These are phyloP conservation scores for Lasioglossum vierecki DNA, from an alignment of 2,888 invertebrate genomes.

Conservation along the genomic window DNA sequence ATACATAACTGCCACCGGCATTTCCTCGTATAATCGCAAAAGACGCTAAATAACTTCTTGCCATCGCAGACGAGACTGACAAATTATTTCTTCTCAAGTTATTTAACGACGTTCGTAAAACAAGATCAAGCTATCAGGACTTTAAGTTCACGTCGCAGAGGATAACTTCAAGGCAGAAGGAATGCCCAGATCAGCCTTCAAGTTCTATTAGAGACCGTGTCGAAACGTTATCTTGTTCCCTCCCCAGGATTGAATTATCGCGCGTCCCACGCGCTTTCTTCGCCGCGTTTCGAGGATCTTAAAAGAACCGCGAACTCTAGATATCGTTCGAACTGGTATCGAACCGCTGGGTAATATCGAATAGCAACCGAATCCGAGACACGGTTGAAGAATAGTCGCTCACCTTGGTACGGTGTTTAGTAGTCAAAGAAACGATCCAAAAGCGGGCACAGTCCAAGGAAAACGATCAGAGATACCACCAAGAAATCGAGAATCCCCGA, in stretches of 20 bases:
- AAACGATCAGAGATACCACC: constrained; percentile 55
- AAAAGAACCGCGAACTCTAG: not conserved
- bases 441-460: constrained; percentile 39
- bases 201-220: constrained; percentile 1
- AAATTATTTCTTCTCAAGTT: not conserved
- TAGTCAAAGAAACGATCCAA: constrained; percentile 41
- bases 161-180: constrained; percentile 5
- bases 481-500: constrained; percentile 59
- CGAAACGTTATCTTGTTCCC: constrained; percentile 7
- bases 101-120: constrained; percentile 2
- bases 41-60: not conserved
- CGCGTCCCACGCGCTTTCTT: not conserved
- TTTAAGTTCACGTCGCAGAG: not conserved
- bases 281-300: not conserved
- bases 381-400: constrained; percentile 31
- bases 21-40: not conserved
- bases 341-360: not conserved
- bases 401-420: constrained; percentile 50
- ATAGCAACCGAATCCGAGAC: not conserved
- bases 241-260: not conserved
- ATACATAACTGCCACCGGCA: not conserved
- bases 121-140: not conserved
- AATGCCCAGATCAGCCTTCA: not conserved
- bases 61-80: not conserved
- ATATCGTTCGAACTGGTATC: not conserved